These are phyloP conservation scores for Andrena bicolor DNA, from an alignment of 2,888 invertebrate genomes.

Conservation along the genomic window DNA sequence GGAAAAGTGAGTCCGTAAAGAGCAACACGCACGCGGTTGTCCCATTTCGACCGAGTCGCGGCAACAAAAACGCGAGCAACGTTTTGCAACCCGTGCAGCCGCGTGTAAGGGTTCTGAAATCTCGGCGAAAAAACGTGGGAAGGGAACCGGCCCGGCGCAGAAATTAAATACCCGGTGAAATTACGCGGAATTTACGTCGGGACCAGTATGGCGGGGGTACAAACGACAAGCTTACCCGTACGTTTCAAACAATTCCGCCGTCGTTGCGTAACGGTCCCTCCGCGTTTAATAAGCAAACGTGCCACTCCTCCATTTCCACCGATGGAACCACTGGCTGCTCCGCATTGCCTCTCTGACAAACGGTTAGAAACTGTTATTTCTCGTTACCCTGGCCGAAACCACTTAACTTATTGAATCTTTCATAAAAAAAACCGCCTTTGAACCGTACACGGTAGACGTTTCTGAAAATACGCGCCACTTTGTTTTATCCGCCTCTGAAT, in stretches of 20 bases:
- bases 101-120: not conserved
- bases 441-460: not conserved
- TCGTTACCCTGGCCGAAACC: constrained; percentile 11
- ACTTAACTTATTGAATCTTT: constrained; percentile 27
- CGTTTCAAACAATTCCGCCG: not conserved
- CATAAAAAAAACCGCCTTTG: constrained; percentile 9
- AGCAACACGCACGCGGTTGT: constrained; percentile 22
- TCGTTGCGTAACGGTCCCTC: constrained; percentile 11
- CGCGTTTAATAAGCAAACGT: constrained; percentile 28
- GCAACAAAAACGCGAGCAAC: not conserved
- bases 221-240: not conserved
- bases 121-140: not conserved
- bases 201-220: not conserved
- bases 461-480: not conserved
- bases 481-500: not conserved
- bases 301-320: not conserved
- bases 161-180: constrained; percentile 7
- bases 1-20: constrained; percentile 16
- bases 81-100: not conserved
- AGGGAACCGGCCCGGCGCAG: not conserved
- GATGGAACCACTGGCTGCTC: constrained; percentile 4
- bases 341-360: too few species aligned
- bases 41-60: not conserved
- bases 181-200: not conserved
- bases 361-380: constrained; percentile 19